Base-by-base conservation (phyloP, 2,888 invertebrate species). In the Diaperis boleti region DNA sequence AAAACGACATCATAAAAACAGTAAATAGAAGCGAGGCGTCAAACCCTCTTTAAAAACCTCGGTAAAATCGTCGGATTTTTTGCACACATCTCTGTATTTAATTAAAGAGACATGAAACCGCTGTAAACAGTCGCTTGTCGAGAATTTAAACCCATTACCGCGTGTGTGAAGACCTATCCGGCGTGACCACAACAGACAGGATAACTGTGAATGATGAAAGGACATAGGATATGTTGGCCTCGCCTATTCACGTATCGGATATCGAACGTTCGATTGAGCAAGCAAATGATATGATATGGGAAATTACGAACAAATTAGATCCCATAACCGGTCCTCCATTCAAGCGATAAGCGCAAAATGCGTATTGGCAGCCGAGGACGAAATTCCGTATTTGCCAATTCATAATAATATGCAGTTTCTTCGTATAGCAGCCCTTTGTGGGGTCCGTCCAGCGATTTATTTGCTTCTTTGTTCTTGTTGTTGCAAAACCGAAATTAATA, bases 291-390 rank as follows among this genome's bases (percentile, higher is more conserved):
- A 79, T 79, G 77, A 79, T 80, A 79, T 81, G 81, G 78, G 80
- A 80, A 80, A 78, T 79, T 79, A 77, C 75, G 75, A 75, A 76
- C 77, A 77, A 78, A 79, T 80, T 79, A 79, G 74, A 71, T 80
- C 79, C 77, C 79, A 79, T 76, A 78, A 78, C 75, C 67, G 68
- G 49, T 61, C 39, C 52, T 18, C 26, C 8, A 14, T 2, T 29
- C 45, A 45, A 31, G 8, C 13, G 14, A 18, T 44, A 7, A n/a
- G n/a, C n/a, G n/a, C n/a, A n/a, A 17, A 15, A 42, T 15, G 10
- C 26, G 22, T n/a, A 6, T n/a, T 22, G n/a, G n/a, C n/a, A n/a
- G n/a, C n/a, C n/a, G n/a, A n/a, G 33, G 10, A 33, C 33, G 11
- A 33, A 33, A 33, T 33, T 13, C 11, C 33, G 13, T 11, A 33